Base-by-base conservation (phyloP, 2,888 invertebrate species). In the Pseudolycoriella hygida region DNA sequence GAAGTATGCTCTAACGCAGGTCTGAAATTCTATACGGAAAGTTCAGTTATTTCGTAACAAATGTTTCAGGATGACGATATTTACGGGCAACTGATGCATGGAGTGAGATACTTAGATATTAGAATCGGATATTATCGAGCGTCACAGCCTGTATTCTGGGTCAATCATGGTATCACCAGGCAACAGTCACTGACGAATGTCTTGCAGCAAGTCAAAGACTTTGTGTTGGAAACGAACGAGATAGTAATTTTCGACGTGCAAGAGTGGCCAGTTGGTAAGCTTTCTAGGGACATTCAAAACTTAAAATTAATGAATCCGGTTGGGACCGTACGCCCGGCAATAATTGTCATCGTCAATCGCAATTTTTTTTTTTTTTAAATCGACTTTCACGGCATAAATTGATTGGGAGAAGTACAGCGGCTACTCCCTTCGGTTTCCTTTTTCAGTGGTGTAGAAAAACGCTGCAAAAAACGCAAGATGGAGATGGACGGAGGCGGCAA, bases 211-310 rank as follows among this genome's bases (percentile, higher is more conserved):
- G 66, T 74, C 1, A 67, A 66, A 53, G 58, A 58, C 8, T 77
- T 76, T 56, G 62, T 76, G 2, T 56, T 63, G 30, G 67, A 68
- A 50, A 74, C 74, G 12, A 66, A 71, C 50, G 75, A 75, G 56
- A 72, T 76, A 49, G 64, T 75, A 2, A 69, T 75, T 39, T 63
- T 75, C 47, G 75, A 75, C 48, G 56, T 76, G 14, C 75, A 75
- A 53, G 70, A 70, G 52, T 74, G 75, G 55, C 72, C 73, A n/a
- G 62, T 69, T 14, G 73, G 73, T 71, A 55, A 54, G 51, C 31
- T 3, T 14, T 40, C 8, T 30, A 30, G 6, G 6, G 11, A 30
- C 6, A 30, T 30, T n/a, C n/a, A n/a, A n/a, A n/a, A n/a, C n/a
- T n/a, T n/a, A n/a, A n/a, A 31, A 31, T 31, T 31, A 31, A 10